Evolutionary conservation across 2,888 invertebrate species (phyloP), one percentile per base, ranked within the genome.

Genomic region (Papilio protenor): DNA sequence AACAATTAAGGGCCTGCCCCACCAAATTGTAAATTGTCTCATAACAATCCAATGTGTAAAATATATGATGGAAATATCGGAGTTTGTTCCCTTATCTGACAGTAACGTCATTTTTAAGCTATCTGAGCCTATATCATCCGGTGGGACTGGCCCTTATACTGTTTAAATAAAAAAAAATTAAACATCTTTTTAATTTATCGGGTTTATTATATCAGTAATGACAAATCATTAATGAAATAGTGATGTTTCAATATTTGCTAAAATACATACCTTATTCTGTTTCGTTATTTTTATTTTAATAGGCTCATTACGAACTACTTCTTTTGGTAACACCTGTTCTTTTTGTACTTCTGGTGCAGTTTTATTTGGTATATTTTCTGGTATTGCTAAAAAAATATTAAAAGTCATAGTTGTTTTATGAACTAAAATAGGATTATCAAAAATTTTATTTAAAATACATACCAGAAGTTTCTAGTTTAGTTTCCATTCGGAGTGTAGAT

Each of bases 201-300:
- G 1, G 12, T 47, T 8, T 47, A 47, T 47, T 12, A 47, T 47
- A 47, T 12, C 14, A 11, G 47, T 47, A 47, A 11, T 47, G 47
- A 11, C 47, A 47, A 11, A 12, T 49, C 2, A 49, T 47, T 2
- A 52, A 18, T n/a, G 1, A 5, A 52, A 18, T 6, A n/a, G 6
- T 52, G 52, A 52, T 6, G 6, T 14, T 6, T 14, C 2, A 27
- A 49, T 52, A n/a, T 23, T 33, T 69, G 10, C 14, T 40, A 16
- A 74, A 64, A 47, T 47, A 64, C 77, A 84, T 84, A 92, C 93
- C 88, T 91, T 87, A 81, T 91, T 89, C 64, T 90, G 87, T 80
- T 87, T 90, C 0, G 87, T 87, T 72, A 92, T 89, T 82, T 90
- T 92, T 40, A 93, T 90, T 86, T 89, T 92, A 16, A 93, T 80